Evolutionary conservation across 2,113 vertebrate species (phyloP).

Genomic region (Muntiacus muntjak): DNA sequence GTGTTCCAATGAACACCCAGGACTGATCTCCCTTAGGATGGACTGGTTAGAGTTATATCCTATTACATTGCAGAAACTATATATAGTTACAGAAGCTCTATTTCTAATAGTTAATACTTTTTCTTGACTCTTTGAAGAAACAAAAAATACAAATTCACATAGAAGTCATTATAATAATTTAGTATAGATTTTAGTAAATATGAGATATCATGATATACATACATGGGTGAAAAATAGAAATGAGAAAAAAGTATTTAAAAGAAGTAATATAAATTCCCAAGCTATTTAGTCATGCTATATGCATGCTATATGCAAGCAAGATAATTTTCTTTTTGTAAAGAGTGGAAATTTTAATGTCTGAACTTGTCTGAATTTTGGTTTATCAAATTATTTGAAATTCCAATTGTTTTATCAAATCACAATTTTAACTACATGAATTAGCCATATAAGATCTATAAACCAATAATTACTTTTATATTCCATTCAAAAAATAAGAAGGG

Average conservation of each 20-base stretch:
- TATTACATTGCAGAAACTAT: neutral
- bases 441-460: neutral
- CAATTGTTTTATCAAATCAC: neutral
- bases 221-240: neutral
- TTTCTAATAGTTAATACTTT: neutral
- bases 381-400: neutral
- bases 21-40: neutral
- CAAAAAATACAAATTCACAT: neutral
- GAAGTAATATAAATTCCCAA: neutral
- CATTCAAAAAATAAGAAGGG: neutral
- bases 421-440: neutral
- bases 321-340: neutral
- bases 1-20: too few relatives aligned
- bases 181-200: neutral
- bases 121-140: neutral
- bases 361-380: neutral
- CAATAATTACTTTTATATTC: neutral
- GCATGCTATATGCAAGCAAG: neutral
- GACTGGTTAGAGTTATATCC: neutral
- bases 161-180: neutral
- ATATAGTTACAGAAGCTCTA: neutral
- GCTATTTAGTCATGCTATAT: neutral
- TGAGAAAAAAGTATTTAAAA: neutral
- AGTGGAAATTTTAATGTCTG: neutral
- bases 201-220: neutral